These are phyloP conservation scores for Drosophila robusta DNA, from an alignment of 2,888 invertebrate genomes.

Conservation along the genomic window DNA sequence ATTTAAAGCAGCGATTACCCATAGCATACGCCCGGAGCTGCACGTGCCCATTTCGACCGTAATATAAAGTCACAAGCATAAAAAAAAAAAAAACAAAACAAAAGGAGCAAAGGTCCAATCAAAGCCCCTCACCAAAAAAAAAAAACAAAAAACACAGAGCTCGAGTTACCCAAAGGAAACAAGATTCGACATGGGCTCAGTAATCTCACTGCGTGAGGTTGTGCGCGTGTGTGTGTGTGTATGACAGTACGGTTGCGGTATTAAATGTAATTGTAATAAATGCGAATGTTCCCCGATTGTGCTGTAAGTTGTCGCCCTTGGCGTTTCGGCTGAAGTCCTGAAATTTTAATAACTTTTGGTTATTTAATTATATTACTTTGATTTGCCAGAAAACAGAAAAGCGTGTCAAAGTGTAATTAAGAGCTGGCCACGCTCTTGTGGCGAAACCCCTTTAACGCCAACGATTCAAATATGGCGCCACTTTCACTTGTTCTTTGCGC, in stretches of 20 bases:
- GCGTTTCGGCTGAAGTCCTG: neutral
- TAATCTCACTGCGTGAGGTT: neutral
- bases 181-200: constrained; percentile 14
- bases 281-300: constrained; percentile 66
- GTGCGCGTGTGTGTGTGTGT: neutral
- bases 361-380: constrained; percentile 21
- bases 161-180: constrained; percentile 19
- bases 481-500: constrained; percentile 10
- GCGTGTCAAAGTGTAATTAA: constrained; percentile 31
- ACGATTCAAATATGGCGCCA: constrained; percentile 16
- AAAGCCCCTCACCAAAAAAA: neutral
- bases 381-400: neutral
- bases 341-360: constrained; percentile 8
- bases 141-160: neutral
- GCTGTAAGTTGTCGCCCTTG: constrained; percentile 20
- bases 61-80: constrained; percentile 23
- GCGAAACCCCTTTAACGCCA: constrained; percentile 1
- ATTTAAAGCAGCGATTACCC: neutral
- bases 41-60: constrained; percentile 8
- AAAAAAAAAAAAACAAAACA: constrained; percentile 39
- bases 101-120: constrained; percentile 19
- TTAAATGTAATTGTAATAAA: constrained; percentile 71
- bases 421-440: neutral
- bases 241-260: constrained; percentile 6
- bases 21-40: neutral